These are phyloP conservation scores for Tineola bisselliella DNA, from an alignment of 2,888 invertebrate species.

Conservation along the genomic window DNA sequence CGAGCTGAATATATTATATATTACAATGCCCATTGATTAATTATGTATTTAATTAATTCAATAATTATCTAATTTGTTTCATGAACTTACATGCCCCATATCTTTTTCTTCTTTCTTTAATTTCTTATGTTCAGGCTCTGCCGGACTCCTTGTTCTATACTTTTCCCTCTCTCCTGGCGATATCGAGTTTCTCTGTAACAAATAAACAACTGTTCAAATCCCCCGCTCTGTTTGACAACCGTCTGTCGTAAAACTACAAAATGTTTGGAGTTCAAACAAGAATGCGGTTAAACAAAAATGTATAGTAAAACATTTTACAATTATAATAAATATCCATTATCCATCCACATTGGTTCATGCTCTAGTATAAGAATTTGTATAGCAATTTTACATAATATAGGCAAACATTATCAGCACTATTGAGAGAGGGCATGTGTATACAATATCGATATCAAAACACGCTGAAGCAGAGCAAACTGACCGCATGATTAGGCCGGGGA, in stretches of 20 bases:
- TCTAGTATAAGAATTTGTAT: background rate
- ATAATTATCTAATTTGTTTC: background rate
- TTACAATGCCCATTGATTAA: too few species aligned
- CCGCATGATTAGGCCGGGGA: constrained; percentile 67
- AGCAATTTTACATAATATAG: background rate
- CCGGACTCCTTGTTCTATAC: constrained; percentile 82
- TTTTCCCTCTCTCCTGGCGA: constrained; percentile 86
- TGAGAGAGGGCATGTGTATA: constrained; percentile 23
- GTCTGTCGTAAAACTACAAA: constrained; percentile 1
- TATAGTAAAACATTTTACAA: background rate
- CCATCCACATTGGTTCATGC: background rate
- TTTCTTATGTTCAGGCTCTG: constrained; percentile 76
- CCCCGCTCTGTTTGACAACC: background rate
- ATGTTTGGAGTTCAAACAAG: background rate
- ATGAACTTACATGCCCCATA: constrained; percentile 77
- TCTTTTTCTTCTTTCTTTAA: constrained; percentile 86
- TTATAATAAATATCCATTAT: too few species aligned
- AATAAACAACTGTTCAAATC: constrained; percentile 21
- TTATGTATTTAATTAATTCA: too few species aligned
- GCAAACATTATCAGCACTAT: constrained; percentile 5
- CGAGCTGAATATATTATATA: too few species aligned
- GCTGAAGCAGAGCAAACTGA: constrained; percentile 68
- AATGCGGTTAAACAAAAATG: background rate
- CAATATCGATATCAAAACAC: constrained; percentile 69
- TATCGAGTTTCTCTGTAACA: constrained; percentile 82